phyloP scores from a whole-genome alignment of 2,888 invertebrate species.

The Leucophenga montana region DNA sequence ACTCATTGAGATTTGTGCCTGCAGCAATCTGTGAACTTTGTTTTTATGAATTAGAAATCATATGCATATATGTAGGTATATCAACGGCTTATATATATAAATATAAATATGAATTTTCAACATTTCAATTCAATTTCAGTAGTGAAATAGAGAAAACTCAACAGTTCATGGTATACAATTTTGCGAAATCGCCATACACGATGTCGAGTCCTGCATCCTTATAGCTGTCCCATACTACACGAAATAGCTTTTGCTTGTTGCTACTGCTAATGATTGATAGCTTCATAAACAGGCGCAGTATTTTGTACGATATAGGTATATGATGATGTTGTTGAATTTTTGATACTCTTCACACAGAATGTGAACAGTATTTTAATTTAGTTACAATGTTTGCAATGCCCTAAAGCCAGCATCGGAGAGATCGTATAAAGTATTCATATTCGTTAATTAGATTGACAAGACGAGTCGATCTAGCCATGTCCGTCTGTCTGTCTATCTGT shows the following conservation, averaged over 20 bases:
- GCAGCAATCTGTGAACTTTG: constrained; percentile 7
- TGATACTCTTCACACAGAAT: no score
- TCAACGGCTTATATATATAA: constrained; percentile 12
- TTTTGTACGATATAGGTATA: constrained; percentile 27
- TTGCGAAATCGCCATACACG: not conserved
- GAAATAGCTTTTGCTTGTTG: constrained; percentile 32
- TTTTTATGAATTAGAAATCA: constrained; percentile 26
- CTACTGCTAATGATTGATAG: constrained; percentile 55
- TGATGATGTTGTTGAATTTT: constrained; percentile 1
- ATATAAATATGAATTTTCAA: constrained; percentile 19
- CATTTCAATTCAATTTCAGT: constrained; percentile 21
- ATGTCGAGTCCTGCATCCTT: not conserved
- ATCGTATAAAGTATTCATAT: no score
- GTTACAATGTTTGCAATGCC: no score
- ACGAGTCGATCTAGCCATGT: no score
- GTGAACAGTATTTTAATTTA: no score
- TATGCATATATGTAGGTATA: no score
- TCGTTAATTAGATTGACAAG: no score
- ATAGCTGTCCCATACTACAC: constrained; percentile 13
- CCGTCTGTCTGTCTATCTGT: no score
- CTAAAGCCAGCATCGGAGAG: no score
- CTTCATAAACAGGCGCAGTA: constrained; percentile 41
- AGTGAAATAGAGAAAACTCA: no score
- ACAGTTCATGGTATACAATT: not conserved
- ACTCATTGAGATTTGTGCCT: constrained; percentile 12